These are phyloP conservation scores for Hippocampus barbouri DNA, from an alignment of 2,113 vertebrate genomes.

Conservation along the genomic window DNA sequence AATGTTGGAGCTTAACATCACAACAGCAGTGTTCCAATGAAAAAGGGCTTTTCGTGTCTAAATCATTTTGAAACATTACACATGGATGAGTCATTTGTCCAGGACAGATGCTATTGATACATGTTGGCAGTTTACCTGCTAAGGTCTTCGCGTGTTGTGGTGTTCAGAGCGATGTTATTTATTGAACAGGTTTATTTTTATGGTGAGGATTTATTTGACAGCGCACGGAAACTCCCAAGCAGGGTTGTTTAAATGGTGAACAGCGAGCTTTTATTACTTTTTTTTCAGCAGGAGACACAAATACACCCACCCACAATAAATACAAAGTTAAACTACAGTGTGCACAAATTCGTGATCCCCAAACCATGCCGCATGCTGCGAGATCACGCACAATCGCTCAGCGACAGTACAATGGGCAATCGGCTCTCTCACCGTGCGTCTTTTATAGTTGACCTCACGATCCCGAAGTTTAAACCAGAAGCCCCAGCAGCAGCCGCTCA, in stretches of 20 bases:
- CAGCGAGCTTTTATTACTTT: conserved; percentile 30
- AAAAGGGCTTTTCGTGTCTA: conserved; percentile 15
- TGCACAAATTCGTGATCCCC: not conserved
- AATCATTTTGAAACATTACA: conserved; percentile 39
- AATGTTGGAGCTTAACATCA: conserved; percentile 31
- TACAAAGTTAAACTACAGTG: not conserved
- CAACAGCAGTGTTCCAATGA: conserved; percentile 27
- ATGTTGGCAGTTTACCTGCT: conserved; percentile 57
- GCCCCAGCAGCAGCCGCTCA: conserved; percentile 46
- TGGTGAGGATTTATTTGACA: conserved; percentile 53
- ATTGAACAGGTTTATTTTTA: conserved; percentile 49
- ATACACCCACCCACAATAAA: not conserved
- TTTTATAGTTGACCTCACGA: conserved; percentile 55
- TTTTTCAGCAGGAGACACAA: conserved; percentile 16
- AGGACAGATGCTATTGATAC: conserved; percentile 49
- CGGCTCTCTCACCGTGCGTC: conserved; percentile 45
- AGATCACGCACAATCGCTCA: conserved; percentile 14
- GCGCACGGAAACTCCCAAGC: conserved; percentile 44
- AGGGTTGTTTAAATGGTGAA: conserved; percentile 34
- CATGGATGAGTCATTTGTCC: conserved; percentile 54
- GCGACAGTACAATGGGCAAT: conserved; percentile 8
- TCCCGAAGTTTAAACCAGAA: conserved; percentile 49
- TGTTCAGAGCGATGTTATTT: conserved; percentile 22
- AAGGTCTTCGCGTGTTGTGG: conserved; percentile 27
- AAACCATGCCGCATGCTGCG: not conserved